Conservation (phyloP, 2,797 vertebrate genomes). For the Chiroxiphia lanceolata region DNA sequence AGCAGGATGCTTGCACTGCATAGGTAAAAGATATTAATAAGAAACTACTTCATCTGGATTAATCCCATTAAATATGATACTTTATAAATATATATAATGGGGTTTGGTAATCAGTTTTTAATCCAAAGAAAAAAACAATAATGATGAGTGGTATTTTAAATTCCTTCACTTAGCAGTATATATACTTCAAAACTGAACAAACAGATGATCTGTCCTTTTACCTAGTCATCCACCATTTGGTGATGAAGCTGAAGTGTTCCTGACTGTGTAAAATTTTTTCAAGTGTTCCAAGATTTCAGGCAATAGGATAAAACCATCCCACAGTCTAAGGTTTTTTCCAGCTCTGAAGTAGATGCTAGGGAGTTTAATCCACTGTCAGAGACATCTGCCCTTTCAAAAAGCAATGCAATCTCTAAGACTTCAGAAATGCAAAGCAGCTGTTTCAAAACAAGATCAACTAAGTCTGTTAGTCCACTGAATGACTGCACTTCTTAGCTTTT, state of each 20-base stretch:
- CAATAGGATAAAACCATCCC: not conserved
- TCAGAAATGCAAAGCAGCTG: slow-evolving; percentile 21
- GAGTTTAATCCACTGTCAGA: not conserved
- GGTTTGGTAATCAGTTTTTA: not conserved
- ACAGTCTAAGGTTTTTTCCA: not conserved
- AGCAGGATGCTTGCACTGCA: not conserved
- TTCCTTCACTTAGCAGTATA: not conserved
- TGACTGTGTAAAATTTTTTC: not conserved
- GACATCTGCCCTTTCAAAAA: not conserved
- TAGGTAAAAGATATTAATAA: not conserved
- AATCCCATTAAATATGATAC: not conserved
- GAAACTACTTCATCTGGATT: not conserved
- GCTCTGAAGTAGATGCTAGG: not conserved
- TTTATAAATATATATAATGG: not conserved
- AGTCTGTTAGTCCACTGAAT: not conserved
- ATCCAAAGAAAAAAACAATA: not conserved
- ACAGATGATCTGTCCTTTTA: not conserved
- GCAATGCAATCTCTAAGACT: not conserved
- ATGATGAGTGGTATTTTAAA: not conserved
- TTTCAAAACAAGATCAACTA: slow-evolving; percentile 3
- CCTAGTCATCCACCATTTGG: not conserved
- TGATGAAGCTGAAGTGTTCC: not conserved
- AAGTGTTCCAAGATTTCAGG: not conserved
- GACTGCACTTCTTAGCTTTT: not conserved
- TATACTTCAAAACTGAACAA: not conserved